Evolutionary conservation across 1,140 invertebrate species (phyloP).

Genomic region (Adoxophyes honmai): DNA sequence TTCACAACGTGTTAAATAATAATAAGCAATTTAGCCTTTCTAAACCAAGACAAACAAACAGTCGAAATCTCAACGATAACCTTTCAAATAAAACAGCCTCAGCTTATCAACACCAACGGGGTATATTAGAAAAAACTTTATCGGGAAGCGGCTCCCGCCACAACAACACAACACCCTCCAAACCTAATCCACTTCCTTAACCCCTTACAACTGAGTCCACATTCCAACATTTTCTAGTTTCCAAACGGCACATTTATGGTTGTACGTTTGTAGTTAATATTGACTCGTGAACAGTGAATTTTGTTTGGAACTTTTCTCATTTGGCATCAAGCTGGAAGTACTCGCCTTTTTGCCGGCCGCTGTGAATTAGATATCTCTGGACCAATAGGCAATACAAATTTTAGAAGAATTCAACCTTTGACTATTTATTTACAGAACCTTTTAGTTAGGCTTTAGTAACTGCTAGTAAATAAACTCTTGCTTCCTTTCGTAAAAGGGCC

Average conservation of each 20-base stretch:
- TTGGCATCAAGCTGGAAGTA: conserved; percentile 13
- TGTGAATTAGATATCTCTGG: conserved; percentile 14
- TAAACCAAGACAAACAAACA: neutral
- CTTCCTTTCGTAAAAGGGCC: no score
- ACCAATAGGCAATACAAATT: neutral
- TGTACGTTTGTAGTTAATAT: conserved; percentile 16
- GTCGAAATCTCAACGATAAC: conserved; percentile 1
- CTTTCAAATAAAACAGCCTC: conserved; percentile 4
- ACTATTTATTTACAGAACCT: no score
- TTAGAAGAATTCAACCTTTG: no score
- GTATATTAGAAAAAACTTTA: conserved; percentile 14
- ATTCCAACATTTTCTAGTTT: conserved; percentile 22
- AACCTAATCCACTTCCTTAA: neutral
- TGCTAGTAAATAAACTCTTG: no score
- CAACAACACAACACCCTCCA: neutral
- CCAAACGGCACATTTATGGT: conserved; percentile 30
- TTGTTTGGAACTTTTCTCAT: conserved; percentile 22
- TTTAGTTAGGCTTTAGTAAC: no score
- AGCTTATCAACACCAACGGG: conserved; percentile 8
- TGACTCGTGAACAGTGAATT: conserved; percentile 17
- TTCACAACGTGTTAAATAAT: no score
- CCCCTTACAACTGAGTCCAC: neutral
- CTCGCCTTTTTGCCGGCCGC: neutral
- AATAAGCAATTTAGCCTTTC: no score
- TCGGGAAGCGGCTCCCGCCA: conserved; percentile 2